Base-by-base conservation (phyloP, 2,888 invertebrate species). In the Archips crataeganus region DNA sequence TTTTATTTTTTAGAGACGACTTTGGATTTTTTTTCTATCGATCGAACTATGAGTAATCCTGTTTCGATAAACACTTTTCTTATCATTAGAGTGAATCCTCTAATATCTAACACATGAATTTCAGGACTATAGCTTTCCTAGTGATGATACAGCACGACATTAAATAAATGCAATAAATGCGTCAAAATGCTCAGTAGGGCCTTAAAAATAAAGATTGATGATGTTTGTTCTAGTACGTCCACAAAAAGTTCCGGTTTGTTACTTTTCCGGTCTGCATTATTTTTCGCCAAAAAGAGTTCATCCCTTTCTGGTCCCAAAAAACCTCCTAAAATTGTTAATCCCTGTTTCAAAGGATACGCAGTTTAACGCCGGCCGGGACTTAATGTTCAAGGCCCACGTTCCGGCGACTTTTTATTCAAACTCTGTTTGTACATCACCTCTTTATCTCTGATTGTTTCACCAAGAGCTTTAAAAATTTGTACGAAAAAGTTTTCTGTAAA, bases 361-460 rank as follows among this genome's bases (percentile, higher is more conserved):
- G 54, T 66, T 49, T 64, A 63, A 47, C 59, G 9, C 34, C 36
- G 62, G 61, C n/a, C 63, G 36, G 36, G 62, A 68, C 67, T 73
- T 68, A 68, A 68, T 68, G 73, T 68, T 68, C 45, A 32, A 15
- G 59, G 49, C 15, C 57, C 72, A 49, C 62, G 62, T 39, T 42
- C 32, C 57, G 39, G 67, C 10, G 57, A 64, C 57, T 73, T 72
- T 73, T 72, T 63, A 67, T 67, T 51, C 42, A n/a, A 63, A 8
- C 49, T n/a, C 57, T 68, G 72, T 72, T 72, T 72, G 57, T 68
- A 59, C 57, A 63, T 62, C 62, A 70, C 47, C 71, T 70, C 47
- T 67, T 67, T 72, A 72, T 54, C 61, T 69, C 63, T 68, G 72
- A 72, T 68, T 72, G 49, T 68, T 69, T 68, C 39, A 42, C 39